A percentile compares a stretch with the other conserved stretches of the same genome.
Conservation (phyloP, 2,888 invertebrate genomes). For the Diadromus collaris region DNA sequence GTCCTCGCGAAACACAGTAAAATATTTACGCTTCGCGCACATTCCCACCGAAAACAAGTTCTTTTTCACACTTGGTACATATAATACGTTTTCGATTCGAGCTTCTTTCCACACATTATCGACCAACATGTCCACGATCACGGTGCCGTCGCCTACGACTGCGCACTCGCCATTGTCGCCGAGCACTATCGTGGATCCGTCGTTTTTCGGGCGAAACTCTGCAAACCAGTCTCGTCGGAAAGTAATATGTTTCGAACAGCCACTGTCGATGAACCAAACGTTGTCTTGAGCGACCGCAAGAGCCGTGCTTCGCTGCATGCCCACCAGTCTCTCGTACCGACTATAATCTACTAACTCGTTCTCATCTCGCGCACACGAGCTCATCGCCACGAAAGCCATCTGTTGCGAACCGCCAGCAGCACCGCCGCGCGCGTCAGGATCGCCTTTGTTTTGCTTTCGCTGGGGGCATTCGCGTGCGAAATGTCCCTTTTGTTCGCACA, state of each 20-base stretch:
- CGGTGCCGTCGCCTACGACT: constrained; percentile 41
- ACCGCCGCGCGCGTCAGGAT: background rate
- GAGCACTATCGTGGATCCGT: background rate
- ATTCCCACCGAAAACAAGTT: constrained; percentile 62
- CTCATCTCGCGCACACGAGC: background rate
- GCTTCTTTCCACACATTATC: constrained; percentile 27
- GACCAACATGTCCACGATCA: constrained; percentile 31
- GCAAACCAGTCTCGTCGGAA: background rate
- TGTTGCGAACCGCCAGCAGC: background rate
- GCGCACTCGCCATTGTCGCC: constrained; percentile 35
- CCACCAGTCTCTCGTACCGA: background rate
- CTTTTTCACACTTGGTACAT: constrained; percentile 56
- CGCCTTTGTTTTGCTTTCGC: background rate
- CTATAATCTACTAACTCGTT: background rate
- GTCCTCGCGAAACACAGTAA: constrained; percentile 10
- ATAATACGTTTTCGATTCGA: constrained; percentile 6
- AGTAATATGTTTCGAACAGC: constrained; percentile 49
- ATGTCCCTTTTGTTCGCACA: constrained; percentile 2
- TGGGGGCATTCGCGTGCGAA: background rate
- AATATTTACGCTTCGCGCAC: constrained; percentile 41
- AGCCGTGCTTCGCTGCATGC: background rate
- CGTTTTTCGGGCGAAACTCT: background rate
- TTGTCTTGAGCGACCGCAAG: constrained; percentile 28
- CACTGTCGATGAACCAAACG: constrained; percentile 51
- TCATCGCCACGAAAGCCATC: background rate